Percentiles rank a stretch among this genome's conserved stretches.
These are phyloP conservation scores for Drosophila ananassae DNA, from an alignment of 1,140 invertebrate genomes.

Conservation along the genomic window DNA sequence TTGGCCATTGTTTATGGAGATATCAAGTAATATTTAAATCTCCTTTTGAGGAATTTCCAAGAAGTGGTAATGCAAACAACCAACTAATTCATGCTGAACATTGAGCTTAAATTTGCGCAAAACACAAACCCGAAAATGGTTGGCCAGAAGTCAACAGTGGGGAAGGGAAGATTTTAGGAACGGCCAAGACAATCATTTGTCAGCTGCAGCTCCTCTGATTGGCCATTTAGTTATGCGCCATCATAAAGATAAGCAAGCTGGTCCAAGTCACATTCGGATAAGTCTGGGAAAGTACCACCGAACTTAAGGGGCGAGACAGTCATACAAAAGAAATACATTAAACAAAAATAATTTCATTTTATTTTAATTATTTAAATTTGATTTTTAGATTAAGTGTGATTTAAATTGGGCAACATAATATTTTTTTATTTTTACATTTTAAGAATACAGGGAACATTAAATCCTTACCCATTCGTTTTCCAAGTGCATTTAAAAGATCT, in stretches of 20 bases:
- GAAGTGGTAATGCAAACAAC: constrained; percentile 22
- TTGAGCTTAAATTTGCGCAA: constrained; percentile 26
- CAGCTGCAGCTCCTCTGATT: constrained; percentile 65
- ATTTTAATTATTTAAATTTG: no score
- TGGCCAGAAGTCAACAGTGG: constrained; percentile 20
- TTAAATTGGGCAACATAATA: no score
- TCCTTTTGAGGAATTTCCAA: constrained; percentile 7
- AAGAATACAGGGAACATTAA: no score
- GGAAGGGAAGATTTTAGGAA: background rate
- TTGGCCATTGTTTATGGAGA: no score
- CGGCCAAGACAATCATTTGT: constrained; percentile 58
- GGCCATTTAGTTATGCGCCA: constrained; percentile 73
- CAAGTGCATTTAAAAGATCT: constrained; percentile 15
- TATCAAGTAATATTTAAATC: no score
- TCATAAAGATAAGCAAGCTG: constrained; percentile 73
- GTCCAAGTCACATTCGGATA: constrained; percentile 41
- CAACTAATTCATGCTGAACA: constrained; percentile 28
- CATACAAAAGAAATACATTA: background rate
- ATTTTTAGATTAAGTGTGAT: no score
- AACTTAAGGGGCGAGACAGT: constrained; percentile 3
- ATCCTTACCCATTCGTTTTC: background rate
- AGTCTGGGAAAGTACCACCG: constrained; percentile 37
- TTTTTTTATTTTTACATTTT: no score
- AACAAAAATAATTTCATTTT: background rate
- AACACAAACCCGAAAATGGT: constrained; percentile 30